Evolutionary conservation across 2,797 vertebrate species (phyloP).

Genomic region (Naso thynnoides): DNA sequence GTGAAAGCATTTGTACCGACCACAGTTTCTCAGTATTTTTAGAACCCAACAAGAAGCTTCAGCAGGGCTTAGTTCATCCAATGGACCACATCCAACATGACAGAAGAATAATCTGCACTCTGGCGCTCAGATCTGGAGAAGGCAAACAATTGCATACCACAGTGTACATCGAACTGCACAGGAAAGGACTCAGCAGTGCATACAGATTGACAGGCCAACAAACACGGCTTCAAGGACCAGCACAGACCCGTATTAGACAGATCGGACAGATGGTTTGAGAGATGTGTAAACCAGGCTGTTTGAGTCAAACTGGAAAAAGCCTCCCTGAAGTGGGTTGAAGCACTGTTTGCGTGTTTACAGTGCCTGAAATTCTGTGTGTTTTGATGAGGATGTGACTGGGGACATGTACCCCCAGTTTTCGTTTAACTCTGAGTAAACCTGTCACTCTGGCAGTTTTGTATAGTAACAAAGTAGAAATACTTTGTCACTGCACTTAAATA

Average conservation of each 20-base stretch:
- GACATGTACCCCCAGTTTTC: background rate
- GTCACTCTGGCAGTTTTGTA: no score
- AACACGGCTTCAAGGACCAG: constrained; percentile 13
- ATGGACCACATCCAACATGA: constrained; percentile 2
- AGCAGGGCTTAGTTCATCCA: background rate
- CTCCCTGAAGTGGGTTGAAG: background rate
- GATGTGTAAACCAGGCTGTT: constrained; percentile 1
- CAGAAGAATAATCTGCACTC: constrained; percentile 14
- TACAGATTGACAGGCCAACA: constrained; percentile 21
- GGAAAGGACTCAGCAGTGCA: background rate
- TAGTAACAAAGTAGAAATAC: no score
- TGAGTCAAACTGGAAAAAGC: constrained; percentile 6
- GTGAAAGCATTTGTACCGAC: background rate
- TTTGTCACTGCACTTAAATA: no score
- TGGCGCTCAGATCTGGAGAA: constrained; percentile 12
- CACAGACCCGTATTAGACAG: background rate
- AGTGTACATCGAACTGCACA: background rate
- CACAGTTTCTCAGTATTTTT: constrained; percentile 7
- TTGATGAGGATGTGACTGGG: background rate
- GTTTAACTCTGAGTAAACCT: no score
- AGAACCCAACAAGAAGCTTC: background rate
- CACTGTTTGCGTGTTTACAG: background rate
- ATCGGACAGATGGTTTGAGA: constrained; percentile 28
- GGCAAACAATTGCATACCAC: constrained; percentile 19
- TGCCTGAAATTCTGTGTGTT: background rate